Conservation (phyloP, 2,888 invertebrate genomes). For the Herminia tarsipennalis region DNA sequence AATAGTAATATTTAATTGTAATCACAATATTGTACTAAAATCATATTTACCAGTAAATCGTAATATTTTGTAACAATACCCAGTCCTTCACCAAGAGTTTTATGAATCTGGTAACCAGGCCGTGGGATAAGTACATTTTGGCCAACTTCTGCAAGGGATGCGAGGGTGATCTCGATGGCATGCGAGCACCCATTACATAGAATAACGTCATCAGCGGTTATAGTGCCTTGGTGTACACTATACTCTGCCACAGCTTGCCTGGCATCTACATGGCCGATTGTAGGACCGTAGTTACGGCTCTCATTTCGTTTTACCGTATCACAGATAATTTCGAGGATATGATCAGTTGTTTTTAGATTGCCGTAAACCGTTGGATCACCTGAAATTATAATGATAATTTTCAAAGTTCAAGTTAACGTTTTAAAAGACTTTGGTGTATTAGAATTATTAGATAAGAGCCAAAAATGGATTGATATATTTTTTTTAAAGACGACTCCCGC, state of each 20-base stretch:
- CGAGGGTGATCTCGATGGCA: conserved; percentile 96
- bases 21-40: too few species aligned
- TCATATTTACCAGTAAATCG: conserved; percentile 86
- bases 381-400: too few species aligned
- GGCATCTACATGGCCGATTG: conserved; percentile 91
- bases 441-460: background rate
- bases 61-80: conserved; percentile 93
- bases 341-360: conserved; percentile 92
- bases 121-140: conserved; percentile 97
- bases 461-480: background rate
- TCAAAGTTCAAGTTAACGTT: too few species aligned
- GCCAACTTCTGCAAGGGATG: conserved; percentile 94
- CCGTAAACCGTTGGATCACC: conserved; percentile 98
- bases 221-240: conserved; percentile 88
- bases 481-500: too few species aligned
- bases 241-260: conserved; percentile 95
- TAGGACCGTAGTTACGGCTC: conserved; percentile 96
- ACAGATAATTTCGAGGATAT: conserved; percentile 91
- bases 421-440: too few species aligned
- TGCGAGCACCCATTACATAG: conserved; percentile 98
- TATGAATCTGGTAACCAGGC: conserved; percentile 97
- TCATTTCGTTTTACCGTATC: conserved; percentile 88
- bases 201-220: conserved; percentile 90
- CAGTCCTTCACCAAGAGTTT: conserved; percentile 94
- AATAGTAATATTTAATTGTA: too few species aligned